Percentiles rank a stretch among this genome's conserved stretches.
Conservation (phyloP, 2,113 vertebrate species). For the Marcusenius ussheri region DNA sequence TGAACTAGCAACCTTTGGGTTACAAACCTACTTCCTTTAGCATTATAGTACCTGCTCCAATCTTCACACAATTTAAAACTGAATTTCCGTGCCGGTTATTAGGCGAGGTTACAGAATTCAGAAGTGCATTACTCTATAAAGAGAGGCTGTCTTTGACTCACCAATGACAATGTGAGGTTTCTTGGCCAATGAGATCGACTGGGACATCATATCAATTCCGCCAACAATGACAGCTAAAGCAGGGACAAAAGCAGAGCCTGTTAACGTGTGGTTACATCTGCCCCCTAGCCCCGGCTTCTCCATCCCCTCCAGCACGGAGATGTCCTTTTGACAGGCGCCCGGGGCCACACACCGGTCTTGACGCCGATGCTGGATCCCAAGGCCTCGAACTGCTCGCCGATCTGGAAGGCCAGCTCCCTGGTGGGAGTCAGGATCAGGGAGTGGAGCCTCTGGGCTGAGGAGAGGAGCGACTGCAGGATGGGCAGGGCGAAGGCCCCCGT, state of each 20-base stretch:
- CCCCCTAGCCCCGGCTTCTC: background rate
- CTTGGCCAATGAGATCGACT: slow-evolving; percentile 89
- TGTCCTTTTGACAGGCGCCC: background rate
- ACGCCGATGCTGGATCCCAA: slow-evolving; percentile 92
- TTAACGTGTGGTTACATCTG: background rate
- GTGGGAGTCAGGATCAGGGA: slow-evolving; percentile 91
- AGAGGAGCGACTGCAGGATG: slow-evolving; percentile 82
- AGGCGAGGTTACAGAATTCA: background rate
- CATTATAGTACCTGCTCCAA: background rate
- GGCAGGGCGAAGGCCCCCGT: slow-evolving; percentile 92
- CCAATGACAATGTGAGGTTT: slow-evolving; percentile 93
- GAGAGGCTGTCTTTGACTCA: slow-evolving; percentile 52
- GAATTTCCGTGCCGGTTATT: background rate
- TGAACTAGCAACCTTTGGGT: background rate
- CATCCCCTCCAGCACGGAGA: background rate
- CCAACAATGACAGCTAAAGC: slow-evolving; percentile 85
- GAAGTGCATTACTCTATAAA: background rate
- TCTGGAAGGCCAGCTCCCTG: slow-evolving; percentile 92
- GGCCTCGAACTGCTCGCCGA: slow-evolving; percentile 95
- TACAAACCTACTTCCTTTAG: background rate
- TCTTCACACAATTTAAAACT: background rate
- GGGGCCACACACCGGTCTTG: slow-evolving; percentile 67
- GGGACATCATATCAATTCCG: slow-evolving; percentile 95
- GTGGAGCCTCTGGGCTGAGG: slow-evolving; percentile 81
- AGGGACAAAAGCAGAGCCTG: slow-evolving; percentile 27